Evolutionary conservation across 2,797 vertebrate genomes (phyloP).

Genomic region (Esox lucius): DNA sequence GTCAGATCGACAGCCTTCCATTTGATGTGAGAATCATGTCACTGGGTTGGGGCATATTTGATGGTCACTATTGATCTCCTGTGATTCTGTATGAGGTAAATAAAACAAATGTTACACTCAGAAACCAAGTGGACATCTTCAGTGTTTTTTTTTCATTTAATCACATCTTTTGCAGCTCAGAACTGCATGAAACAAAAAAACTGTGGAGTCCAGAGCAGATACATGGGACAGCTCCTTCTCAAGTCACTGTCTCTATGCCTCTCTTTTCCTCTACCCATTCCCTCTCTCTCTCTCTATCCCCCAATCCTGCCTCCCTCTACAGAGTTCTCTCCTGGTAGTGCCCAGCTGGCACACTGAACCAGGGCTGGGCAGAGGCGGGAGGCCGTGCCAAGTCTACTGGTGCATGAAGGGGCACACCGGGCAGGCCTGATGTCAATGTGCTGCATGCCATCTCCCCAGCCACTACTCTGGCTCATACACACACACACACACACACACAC

Average conservation of each 20-base stretch:
- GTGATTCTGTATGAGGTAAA: not conserved
- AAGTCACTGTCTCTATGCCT: not conserved
- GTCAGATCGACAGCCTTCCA: not conserved
- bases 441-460: slow-evolving; percentile 62
- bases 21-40: not conserved
- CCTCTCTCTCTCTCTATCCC: slow-evolving; percentile 36
- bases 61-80: not conserved
- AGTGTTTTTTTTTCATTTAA: no score
- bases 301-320: slow-evolving; percentile 65
- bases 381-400: slow-evolving; percentile 74
- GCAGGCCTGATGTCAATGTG: slow-evolving; percentile 64
- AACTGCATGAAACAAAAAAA: no score
- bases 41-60: not conserved
- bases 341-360: slow-evolving; percentile 67
- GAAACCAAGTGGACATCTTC: not conserved
- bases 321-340: slow-evolving; percentile 68
- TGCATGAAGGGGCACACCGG: slow-evolving; percentile 74
- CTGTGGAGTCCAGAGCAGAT: not conserved
- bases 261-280: not conserved
- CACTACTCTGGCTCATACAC: slow-evolving; percentile 40
- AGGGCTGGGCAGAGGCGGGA: slow-evolving; percentile 67
- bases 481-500: slow-evolving; percentile 15
- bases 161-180: not conserved
- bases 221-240: not conserved
- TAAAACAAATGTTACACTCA: not conserved